Conservation (phyloP, 2,888 invertebrate genomes). For the Physocephala rufipes region DNA sequence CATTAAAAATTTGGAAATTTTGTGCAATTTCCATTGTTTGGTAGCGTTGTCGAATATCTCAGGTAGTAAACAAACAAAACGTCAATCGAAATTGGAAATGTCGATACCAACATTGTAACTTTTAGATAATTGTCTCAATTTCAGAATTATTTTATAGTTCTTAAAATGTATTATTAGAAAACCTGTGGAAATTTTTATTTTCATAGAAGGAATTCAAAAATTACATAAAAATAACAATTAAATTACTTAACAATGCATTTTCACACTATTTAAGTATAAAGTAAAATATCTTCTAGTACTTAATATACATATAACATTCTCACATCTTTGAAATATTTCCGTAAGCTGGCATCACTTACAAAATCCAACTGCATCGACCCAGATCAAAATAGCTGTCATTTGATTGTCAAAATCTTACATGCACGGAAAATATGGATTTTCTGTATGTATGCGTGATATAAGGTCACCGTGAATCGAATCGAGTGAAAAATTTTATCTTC, state of each 20-base stretch:
- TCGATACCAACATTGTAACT: neutral
- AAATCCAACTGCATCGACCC: neutral
- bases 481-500: constrained; percentile 55
- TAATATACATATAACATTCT: neutral
- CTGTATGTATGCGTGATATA: constrained; percentile 56
- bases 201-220: neutral
- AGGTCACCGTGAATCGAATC: constrained; percentile 53
- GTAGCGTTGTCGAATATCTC: neutral
- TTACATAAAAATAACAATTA: no score
- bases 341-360: constrained; percentile 9
- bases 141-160: neutral
- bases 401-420: constrained; percentile 31
- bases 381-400: constrained; percentile 14
- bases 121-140: neutral
- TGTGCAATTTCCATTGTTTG: neutral
- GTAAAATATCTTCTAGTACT: no score
- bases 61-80: no score
- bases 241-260: no score
- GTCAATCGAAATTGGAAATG: no score
- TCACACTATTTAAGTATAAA: no score
- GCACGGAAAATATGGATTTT: constrained; percentile 42
- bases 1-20: neutral
- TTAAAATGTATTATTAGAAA: neutral
- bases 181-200: neutral
- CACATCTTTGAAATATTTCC: neutral